These are phyloP conservation scores for Heterotilapia buettikoferi DNA, from an alignment of 2,113 vertebrate genomes.

Conservation along the genomic window DNA sequence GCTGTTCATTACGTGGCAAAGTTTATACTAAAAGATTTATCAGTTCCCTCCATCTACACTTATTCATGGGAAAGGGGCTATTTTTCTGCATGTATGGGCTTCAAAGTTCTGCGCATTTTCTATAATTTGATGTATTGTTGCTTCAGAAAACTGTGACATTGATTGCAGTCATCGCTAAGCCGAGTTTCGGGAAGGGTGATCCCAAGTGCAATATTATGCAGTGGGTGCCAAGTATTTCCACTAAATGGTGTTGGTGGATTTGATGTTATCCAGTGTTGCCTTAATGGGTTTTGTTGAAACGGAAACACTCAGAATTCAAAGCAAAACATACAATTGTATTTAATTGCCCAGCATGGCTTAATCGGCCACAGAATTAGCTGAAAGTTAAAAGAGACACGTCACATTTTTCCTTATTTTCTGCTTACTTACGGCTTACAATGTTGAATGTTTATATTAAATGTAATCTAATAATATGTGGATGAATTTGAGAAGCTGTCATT, in stretches of 20 bases:
- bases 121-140: background rate
- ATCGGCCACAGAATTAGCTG: background rate
- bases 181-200: background rate
- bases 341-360: background rate
- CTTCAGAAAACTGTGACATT: background rate
- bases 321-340: background rate
- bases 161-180: background rate
- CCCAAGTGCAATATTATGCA: background rate
- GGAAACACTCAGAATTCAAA: background rate
- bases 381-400: background rate
- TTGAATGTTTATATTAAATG: background rate
- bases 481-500: background rate
- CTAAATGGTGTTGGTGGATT: background rate
- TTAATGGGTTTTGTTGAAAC: background rate
- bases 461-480: background rate
- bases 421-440: background rate
- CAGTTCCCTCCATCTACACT: background rate
- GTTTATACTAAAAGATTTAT: background rate
- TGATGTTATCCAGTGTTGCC: background rate
- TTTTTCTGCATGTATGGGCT: background rate
- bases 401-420: background rate
- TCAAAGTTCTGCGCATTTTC: background rate
- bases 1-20: background rate
- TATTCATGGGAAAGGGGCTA: background rate
- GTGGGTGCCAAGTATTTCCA: constrained; percentile 11